These are phyloP conservation scores for Sminthurides bifidus DNA, from an alignment of 1,140 invertebrate genomes.

Conservation along the genomic window DNA sequence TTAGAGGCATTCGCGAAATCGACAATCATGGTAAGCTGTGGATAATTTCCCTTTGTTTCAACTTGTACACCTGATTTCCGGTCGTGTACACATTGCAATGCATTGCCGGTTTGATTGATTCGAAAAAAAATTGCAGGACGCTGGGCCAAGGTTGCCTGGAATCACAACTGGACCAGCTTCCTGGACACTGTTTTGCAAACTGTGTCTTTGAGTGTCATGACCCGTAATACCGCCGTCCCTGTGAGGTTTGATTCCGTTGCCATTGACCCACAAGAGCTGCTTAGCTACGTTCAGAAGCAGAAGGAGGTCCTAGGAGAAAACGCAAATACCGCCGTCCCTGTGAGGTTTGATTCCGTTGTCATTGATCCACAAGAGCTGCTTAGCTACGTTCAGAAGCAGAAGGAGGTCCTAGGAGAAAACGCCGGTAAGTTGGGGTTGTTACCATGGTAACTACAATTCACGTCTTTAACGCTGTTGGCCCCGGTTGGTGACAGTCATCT, in stretches of 20 bases:
- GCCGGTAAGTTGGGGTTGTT: neutral
- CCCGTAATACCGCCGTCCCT: constrained; percentile 68
- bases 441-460: neutral
- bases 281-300: neutral
- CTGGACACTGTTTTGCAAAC: constrained; percentile 94
- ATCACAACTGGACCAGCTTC: constrained; percentile 80
- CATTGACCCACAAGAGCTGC: constrained; percentile 56
- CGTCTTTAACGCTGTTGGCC: neutral
- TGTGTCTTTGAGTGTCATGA: constrained; percentile 60
- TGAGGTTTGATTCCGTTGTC: too few species aligned
- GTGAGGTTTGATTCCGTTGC: constrained; percentile 68
- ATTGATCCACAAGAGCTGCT: constrained; percentile 54
- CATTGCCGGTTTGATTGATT: neutral
- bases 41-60: neutral
- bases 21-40: constrained; percentile 48
- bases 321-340: too few species aligned
- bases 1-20: constrained; percentile 61
- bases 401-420: neutral
- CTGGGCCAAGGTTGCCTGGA: constrained; percentile 61
- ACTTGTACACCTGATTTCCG: neutral
- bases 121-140: constrained; percentile 37
- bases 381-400: neutral
- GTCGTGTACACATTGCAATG: neutral
- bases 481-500: neutral
- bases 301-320: neutral